A percentile compares a stretch with the other conserved stretches of the same genome.
Conservation (phyloP, 2,888 invertebrate genomes). For the Drosophila eohydei region DNA sequence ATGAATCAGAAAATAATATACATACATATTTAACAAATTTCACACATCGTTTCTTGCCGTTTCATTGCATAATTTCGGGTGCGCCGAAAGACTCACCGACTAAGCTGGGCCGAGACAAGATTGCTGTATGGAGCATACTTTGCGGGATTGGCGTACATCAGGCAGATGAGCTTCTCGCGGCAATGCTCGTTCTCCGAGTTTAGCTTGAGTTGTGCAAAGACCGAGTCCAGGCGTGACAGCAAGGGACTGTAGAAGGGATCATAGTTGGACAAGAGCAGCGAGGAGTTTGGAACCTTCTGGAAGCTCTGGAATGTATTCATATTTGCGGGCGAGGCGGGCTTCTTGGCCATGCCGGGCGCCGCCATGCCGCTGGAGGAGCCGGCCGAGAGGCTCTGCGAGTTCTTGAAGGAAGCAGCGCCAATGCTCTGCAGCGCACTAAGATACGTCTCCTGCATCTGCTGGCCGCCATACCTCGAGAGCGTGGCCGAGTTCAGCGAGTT, state of each 20-base stretch:
- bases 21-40: conserved; percentile 6
- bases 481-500: conserved; percentile 74
- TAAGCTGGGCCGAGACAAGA: conserved; percentile 93
- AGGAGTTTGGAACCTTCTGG: conserved; percentile 94
- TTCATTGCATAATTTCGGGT: conserved; percentile 64
- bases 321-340: conserved; percentile 85
- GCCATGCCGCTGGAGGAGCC: conserved; percentile 61
- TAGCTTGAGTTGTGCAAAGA: conserved; percentile 91
- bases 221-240: conserved; percentile 92
- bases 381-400: conserved; percentile 73
- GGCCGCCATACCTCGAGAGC: conserved; percentile 86
- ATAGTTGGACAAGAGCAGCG: conserved; percentile 92
- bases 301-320: conserved; percentile 91
- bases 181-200: conserved; percentile 89
- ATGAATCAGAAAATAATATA: conserved; percentile 28
- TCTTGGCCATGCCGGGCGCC: conserved; percentile 71
- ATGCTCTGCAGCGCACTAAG: conserved; percentile 85
- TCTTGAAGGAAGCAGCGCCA: conserved; percentile 81
- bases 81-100: conserved; percentile 87
- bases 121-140: conserved; percentile 96
- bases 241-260: conserved; percentile 96
- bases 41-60: not conserved
- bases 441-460: conserved; percentile 87
- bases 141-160: conserved; percentile 94
- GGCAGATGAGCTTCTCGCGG: conserved; percentile 92